Evolutionary conservation across 2,113 vertebrate genomes (phyloP), one percentile per base, ranked within the genome.

Genomic region (Corythornis cristatus): DNA sequence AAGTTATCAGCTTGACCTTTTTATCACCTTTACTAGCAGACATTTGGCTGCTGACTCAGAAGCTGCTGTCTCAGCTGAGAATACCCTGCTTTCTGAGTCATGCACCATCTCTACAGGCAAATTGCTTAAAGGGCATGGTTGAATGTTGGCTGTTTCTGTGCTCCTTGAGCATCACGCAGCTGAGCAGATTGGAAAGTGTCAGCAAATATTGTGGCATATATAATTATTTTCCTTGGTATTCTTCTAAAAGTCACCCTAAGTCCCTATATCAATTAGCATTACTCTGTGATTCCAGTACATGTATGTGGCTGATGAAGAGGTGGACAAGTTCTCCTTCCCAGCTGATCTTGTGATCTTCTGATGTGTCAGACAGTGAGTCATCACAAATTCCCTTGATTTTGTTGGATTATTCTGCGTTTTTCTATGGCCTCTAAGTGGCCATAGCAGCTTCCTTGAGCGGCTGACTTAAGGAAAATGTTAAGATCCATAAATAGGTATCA

Each of bases 41-140:
- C 91, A 80, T 83, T 96, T 94, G 72, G 23, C 85, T 94, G 82
- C 93, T 95, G 95, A 93, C 86, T 96, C 93, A 96, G 90, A 96
- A 90, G 90, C 96, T 94, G 80, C 90, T 94, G 88, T 94, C 95
- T 96, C 93, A 89, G 94, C 87, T 91, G 95, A 94, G 94, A 93
- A 89, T 94, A 85, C 91, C 71, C 89, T 85, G 58, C 91, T 95
- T 80, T 94, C 86, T 96, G 94, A 95, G 78, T 96, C 96, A 96
- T 64, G 67, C 75, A 16, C 58, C 3, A n/a, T 93, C 91, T 92
- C 96, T 71, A 67, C 43, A 58, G 67, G 78, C 58, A 80, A 89
- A 91, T 78, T 58, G 62, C 77, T 93, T 91, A 92, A 95, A 96
- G 95, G 89, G 84, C 93, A 95, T 22, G 33, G 93, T 74, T 93